Base-by-base conservation (phyloP, 2,888 invertebrate species). In the Stenichneumon culpator region DNA sequence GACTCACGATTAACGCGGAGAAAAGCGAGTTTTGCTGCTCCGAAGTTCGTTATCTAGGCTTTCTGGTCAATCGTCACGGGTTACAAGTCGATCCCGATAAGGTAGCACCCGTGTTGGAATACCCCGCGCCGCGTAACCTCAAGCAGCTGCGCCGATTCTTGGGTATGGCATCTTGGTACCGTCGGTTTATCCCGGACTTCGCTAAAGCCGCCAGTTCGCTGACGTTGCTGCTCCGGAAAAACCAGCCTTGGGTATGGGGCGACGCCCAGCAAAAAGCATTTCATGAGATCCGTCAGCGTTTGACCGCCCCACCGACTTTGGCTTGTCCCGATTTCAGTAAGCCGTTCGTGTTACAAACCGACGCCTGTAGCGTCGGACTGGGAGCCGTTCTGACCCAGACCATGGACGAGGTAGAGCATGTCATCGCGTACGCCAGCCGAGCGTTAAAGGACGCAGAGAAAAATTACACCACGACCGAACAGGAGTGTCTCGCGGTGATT, bases 401-500 rank as follows among this genome's bases (percentile, higher is more conserved):
- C n/a, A n/a, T n/a, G n/a, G n/a, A n/a, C n/a, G n/a, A n/a, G n/a
- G n/a, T n/a, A n/a, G n/a, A n/a, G n/a, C n/a, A n/a, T n/a, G n/a
- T n/a, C n/a, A n/a, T n/a, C n/a, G n/a, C n/a, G n/a, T n/a, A n/a
- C n/a, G n/a, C n/a, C n/a, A n/a, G n/a, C n/a, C n/a, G n/a, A n/a
- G n/a, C n/a, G n/a, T n/a, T n/a, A n/a, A 39, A 1, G 7, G 25
- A 36, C 0, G 70, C 82, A 0, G 77, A 77, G 7, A 39, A 28
- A 0, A 75, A 73, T 1, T 77, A 77, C 5, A 82, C 60, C 11
- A 77, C 70, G 1, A 74, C 73, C 3, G 85, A 87, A 73, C 78
- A 47, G 72, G 89, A 89, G 39, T 90, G 88, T 68, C 74, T 89
- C 0, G 88, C 88, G 0, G 86, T 90, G 0, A 25, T 89, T 1